Evolutionary conservation across 1,140 invertebrate genomes (phyloP), one percentile per base, ranked within the genome.

Genomic region (Eumaeus atala): DNA sequence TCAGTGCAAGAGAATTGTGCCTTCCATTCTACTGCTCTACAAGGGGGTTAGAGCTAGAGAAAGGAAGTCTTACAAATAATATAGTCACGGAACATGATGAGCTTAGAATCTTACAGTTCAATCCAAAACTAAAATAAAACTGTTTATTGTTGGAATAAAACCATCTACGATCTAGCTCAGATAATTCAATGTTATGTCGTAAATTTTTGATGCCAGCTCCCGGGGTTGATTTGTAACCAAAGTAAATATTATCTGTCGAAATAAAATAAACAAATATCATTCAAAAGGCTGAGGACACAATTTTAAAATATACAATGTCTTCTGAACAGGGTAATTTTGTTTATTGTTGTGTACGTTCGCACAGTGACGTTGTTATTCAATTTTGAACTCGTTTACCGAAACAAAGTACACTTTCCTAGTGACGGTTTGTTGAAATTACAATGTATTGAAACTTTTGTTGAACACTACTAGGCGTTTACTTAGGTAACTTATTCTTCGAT

Each of bases 301-400:
- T 81, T 84, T 84, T 74, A 80, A 75, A 72, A 81, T 85, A 84
- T 86, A 86, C 83, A 86, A 86, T 84, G 83, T 86, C 79, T 83
- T 84, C 73, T 79, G 61, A 80, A 85, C 82, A 85, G 82, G 82
- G 82, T 85, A 85, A 74, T 79, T 82, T 85, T 50, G 61, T 85
- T 85, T 83, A 81, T 68, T 83, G 82, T 85, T 85, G 76, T 71
- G 71, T 82, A 72, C 61, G 65, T 74, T 82, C 74, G 66, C 74
- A 72, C 75, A 81, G 71, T 66, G 64, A 67, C 54, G 72, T 80
- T 81, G 76, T 83, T 84, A 66, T 73, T 79, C 74, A 69, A 84
- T 81, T 80, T 80, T 79, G 74, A 80, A 63, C 64, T 55, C 17
- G 34, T 37, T 48, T 55, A 55, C 17, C 34, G 34, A 12, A 55